Evolutionary conservation across 1,140 invertebrate species (phyloP).

Genomic region (Helicoverpa armigera): DNA sequence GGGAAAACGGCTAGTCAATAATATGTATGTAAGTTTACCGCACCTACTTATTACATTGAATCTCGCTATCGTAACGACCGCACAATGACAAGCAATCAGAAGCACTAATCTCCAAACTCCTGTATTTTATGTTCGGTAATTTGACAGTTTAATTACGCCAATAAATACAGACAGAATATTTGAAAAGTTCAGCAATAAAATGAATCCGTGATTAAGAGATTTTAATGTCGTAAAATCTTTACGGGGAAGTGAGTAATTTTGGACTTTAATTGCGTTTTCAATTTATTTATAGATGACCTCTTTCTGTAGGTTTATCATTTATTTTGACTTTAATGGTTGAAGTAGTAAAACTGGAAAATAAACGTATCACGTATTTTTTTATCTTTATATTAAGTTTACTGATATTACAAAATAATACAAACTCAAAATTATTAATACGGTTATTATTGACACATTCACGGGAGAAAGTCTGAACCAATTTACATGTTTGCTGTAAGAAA

Average conservation of each 20-base stretch:
- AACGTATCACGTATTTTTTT: no score
- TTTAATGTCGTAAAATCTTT: not conserved
- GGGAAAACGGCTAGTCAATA: no score
- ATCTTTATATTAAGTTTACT: no score
- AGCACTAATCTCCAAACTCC: conserved; percentile 23
- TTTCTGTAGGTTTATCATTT: no score
- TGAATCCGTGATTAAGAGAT: conserved; percentile 25
- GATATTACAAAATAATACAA: no score
- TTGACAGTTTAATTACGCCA: conserved; percentile 34
- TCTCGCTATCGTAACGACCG: not conserved
- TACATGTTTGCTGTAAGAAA: no score
- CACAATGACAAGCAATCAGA: conserved; percentile 18
- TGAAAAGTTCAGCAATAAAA: conserved; percentile 29
- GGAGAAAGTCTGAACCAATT: no score
- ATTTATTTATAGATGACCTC: not conserved
- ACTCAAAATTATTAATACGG: no score
- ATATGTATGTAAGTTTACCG: not conserved
- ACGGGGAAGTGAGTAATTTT: not conserved
- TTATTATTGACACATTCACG: no score
- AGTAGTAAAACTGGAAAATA: no score
- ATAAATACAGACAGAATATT: conserved; percentile 40
- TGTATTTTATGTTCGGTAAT: conserved; percentile 34
- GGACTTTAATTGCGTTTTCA: not conserved
- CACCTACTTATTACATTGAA: conserved; percentile 8
- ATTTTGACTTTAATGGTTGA: no score